Conservation (phyloP, 2,888 invertebrate genomes). For the Archips xylosteana region DNA sequence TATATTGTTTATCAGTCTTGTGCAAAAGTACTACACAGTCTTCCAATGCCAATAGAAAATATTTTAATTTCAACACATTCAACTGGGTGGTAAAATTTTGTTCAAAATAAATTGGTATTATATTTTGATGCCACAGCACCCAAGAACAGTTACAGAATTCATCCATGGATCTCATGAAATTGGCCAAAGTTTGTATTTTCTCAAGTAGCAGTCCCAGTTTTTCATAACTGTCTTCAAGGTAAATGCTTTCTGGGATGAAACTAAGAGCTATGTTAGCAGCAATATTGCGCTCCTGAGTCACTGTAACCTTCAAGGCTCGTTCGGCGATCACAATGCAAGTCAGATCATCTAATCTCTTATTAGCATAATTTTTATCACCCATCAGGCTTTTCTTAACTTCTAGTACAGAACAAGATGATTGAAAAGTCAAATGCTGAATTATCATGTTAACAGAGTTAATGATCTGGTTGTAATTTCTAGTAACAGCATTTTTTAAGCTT, state of each 20-base stretch:
- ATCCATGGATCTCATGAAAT: slow-evolving; percentile 85
- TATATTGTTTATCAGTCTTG: slow-evolving; percentile 67
- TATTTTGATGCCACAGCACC: slow-evolving; percentile 92
- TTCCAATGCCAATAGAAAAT: slow-evolving; percentile 77
- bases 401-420: slow-evolving; percentile 88
- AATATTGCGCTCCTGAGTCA: slow-evolving; percentile 87
- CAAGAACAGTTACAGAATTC: slow-evolving; percentile 90
- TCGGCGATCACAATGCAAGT: slow-evolving; percentile 92
- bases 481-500: slow-evolving; percentile 89
- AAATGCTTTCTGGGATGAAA: slow-evolving; percentile 86
- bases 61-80: slow-evolving; percentile 87
- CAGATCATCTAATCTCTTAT: slow-evolving; percentile 88
- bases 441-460: slow-evolving; percentile 91
- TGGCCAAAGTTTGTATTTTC: slow-evolving; percentile 87
- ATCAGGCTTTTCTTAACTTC: slow-evolving; percentile 89
- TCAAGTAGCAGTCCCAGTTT: slow-evolving; percentile 87
- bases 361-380: slow-evolving; percentile 87
- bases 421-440: slow-evolving; percentile 92
- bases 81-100: slow-evolving; percentile 88
- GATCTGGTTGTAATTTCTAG: slow-evolving; percentile 88
- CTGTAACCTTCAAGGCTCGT: slow-evolving; percentile 87
- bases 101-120: slow-evolving; percentile 91
- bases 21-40: slow-evolving; percentile 72
- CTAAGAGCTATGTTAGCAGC: slow-evolving; percentile 89
- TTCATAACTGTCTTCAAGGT: slow-evolving; percentile 87